A percentile compares a stretch with the other conserved stretches of the same genome.
phyloP scores from a whole-genome alignment of 2,113 vertebrate species.

The Desmodus rotundus region DNA sequence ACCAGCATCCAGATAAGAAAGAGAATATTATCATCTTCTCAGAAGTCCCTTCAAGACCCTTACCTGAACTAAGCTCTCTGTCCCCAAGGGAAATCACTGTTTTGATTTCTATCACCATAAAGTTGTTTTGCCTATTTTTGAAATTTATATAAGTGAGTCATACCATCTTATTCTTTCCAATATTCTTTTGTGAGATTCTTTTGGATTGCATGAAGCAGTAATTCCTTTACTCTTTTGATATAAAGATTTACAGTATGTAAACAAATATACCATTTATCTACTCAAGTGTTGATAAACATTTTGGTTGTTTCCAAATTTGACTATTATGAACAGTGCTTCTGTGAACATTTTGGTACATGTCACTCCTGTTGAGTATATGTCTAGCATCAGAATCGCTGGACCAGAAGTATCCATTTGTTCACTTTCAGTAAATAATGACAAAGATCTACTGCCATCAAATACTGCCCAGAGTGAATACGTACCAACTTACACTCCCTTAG shows the following conservation, averaged over 20 bases:
- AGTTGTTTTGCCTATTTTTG: not conserved
- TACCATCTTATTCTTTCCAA: not conserved
- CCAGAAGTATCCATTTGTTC: not conserved
- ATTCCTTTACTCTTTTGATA: not conserved
- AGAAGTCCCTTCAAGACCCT: not conserved
- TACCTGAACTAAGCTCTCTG: not conserved
- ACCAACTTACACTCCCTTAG: not conserved
- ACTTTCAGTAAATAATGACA: not conserved
- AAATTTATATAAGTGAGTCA: not conserved
- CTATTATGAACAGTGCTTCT: not conserved
- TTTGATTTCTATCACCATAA: not conserved
- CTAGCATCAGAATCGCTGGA: not conserved
- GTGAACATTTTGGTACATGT: not conserved
- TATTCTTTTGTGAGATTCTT: not conserved
- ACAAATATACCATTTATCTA: not conserved
- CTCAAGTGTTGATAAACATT: not conserved
- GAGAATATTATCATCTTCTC: not conserved
- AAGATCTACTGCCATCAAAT: not conserved
- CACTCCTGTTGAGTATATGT: not conserved
- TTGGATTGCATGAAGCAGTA: not conserved
- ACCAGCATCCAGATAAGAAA: not conserved
- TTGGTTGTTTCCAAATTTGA: not conserved
- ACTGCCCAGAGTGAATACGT: not conserved
- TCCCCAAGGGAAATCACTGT: not conserved
- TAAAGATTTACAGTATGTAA: not conserved